Conservation (phyloP, 2,113 vertebrate genomes). For the Malurus cyaneus region DNA sequence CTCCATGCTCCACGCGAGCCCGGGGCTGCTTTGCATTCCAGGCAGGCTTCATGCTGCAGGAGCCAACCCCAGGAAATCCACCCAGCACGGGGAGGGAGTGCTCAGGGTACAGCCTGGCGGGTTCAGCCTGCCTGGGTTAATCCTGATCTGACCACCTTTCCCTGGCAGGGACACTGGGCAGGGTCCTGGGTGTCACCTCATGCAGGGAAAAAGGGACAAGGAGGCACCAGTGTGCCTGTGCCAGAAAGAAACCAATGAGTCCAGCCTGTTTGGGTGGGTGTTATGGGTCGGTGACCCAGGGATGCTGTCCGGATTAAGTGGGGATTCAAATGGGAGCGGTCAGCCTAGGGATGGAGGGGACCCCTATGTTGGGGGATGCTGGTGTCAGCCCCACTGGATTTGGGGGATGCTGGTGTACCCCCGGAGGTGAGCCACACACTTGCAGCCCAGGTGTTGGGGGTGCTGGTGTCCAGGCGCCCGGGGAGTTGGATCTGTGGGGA, state of each 20-base stretch:
- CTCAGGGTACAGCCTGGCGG: background rate
- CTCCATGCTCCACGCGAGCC: background rate
- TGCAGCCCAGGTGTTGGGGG: no score
- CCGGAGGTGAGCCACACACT: no score
- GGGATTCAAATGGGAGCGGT: no score
- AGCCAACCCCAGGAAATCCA: slow-evolving; percentile 13
- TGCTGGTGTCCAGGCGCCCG: no score
- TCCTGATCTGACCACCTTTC: background rate
- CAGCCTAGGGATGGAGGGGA: no score
- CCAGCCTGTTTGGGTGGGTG: background rate
- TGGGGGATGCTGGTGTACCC: no score
- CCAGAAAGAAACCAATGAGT: background rate
- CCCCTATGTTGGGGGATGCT: no score
- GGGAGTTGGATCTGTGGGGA: no score
- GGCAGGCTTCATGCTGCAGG: background rate
- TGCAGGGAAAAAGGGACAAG: background rate
- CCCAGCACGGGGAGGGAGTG: background rate
- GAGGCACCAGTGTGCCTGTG: background rate
- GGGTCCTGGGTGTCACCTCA: background rate
- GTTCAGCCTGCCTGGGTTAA: background rate
- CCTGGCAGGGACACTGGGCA: background rate
- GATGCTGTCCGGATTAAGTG: no score
- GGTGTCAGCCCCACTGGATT: no score
- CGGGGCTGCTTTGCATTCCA: slow-evolving; percentile 37
- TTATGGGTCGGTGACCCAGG: no score